These are phyloP conservation scores for Australoheros facetus DNA, from an alignment of 2,797 vertebrate genomes.

Conservation along the genomic window DNA sequence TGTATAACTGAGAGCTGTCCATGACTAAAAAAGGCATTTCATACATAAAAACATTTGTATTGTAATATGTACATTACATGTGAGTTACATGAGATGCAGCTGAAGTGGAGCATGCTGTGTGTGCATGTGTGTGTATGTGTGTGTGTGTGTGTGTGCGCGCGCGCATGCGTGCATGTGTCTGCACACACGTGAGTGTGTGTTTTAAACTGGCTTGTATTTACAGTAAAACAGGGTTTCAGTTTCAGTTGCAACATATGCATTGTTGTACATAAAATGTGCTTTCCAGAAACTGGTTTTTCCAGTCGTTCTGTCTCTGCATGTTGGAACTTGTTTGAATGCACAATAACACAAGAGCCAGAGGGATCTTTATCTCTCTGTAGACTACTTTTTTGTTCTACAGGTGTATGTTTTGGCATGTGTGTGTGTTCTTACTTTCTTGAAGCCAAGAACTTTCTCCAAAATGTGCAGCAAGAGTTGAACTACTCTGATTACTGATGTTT, in stretches of 20 bases:
- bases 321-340: slow-evolving; percentile 36
- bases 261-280: background rate
- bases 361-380: background rate
- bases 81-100: slow-evolving; percentile 3
- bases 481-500: slow-evolving; percentile 12
- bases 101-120: slow-evolving; percentile 18
- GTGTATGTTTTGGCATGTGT: slow-evolving; percentile 26
- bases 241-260: slow-evolving; percentile 10
- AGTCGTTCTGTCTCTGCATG: slow-evolving; percentile 10
- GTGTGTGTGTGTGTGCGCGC: background rate
- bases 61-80: background rate
- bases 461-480: slow-evolving; percentile 19
- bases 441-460: slow-evolving; percentile 32
- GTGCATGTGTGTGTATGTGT: slow-evolving; percentile 9
- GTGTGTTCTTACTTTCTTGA: background rate
- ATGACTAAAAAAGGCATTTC: slow-evolving; percentile 47
- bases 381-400: background rate
- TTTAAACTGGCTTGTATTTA: slow-evolving; percentile 2
- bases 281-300: slow-evolving; percentile 55
- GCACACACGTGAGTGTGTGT: background rate
- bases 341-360: slow-evolving; percentile 9
- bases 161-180: background rate
- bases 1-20: slow-evolving; percentile 36
- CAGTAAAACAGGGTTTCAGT: slow-evolving; percentile 23
- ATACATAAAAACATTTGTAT: slow-evolving; percentile 1